phyloP scores from a whole-genome alignment of 2,888 invertebrate species.

The Octonoba sinensis region DNA sequence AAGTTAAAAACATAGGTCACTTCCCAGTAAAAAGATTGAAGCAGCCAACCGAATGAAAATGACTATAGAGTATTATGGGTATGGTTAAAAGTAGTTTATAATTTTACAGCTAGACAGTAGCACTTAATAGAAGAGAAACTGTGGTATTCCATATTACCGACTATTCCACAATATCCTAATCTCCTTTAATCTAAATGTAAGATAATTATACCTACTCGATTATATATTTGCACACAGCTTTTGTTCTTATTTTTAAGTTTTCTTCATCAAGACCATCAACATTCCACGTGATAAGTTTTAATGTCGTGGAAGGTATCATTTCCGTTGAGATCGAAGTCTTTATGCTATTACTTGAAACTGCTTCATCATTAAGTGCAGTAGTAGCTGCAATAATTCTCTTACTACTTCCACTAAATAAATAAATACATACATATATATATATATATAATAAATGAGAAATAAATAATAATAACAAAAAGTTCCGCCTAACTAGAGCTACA shows the following conservation, averaged over 20 bases:
- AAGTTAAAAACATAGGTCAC: too few relatives aligned
- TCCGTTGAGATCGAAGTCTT: background rate
- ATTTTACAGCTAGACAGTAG: too few relatives aligned
- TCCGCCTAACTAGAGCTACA: too few relatives aligned
- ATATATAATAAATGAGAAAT: too few relatives aligned
- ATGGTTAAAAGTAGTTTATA: background rate
- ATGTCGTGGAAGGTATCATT: slow-evolving; percentile 33
- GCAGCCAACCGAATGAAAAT: too few relatives aligned
- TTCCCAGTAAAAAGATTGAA: too few relatives aligned
- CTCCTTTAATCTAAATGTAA: background rate
- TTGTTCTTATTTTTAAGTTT: slow-evolving; percentile 73
- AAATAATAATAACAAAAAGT: too few relatives aligned
- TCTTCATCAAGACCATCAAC: slow-evolving; percentile 76
- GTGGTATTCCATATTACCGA: background rate
- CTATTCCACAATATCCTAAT: background rate
- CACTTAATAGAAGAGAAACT: too few relatives aligned
- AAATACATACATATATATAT: too few relatives aligned
- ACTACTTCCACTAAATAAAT: slow-evolving; percentile 31
- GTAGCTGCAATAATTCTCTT: slow-evolving; percentile 55
- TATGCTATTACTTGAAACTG: slow-evolving; percentile 24
- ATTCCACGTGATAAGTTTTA: slow-evolving; percentile 76
- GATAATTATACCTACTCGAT: slow-evolving; percentile 68
- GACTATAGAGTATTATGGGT: too few relatives aligned
- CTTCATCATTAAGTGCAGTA: slow-evolving; percentile 51
- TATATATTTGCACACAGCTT: slow-evolving; percentile 73